Conservation (phyloP, 2,888 invertebrate genomes). For the Lycophotia porphyrea region DNA sequence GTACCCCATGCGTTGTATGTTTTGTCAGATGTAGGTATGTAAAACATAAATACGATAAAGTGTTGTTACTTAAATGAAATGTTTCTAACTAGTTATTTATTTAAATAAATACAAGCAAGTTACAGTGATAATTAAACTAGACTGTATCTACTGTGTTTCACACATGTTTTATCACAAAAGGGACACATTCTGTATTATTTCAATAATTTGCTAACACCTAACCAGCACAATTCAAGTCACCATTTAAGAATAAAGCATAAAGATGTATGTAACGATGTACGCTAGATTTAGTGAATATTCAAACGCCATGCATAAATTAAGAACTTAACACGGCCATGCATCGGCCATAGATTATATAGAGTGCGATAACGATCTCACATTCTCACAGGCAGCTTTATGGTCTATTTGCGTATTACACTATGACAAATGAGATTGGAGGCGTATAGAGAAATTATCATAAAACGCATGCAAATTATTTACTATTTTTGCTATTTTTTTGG, state of each 20-base stretch:
- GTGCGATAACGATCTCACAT: conserved; percentile 52
- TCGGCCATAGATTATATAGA: conserved; percentile 58
- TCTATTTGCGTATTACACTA: conserved; percentile 56
- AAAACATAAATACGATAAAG: not conserved
- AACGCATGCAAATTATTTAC: conserved; percentile 40
- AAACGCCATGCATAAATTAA: conserved; percentile 59
- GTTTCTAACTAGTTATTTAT: conserved; percentile 18
- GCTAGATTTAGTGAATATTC: conserved; percentile 49
- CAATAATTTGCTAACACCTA: conserved; percentile 19
- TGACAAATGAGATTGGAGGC: conserved; percentile 50
- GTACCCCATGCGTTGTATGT: not conserved
- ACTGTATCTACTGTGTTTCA: not conserved
- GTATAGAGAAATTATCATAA: conserved; percentile 32
- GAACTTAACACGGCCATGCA: conserved; percentile 46
- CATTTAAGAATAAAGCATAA: conserved; percentile 17
- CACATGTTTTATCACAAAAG: not conserved
- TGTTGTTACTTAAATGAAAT: not conserved
- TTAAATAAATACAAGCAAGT: conserved; percentile 9
- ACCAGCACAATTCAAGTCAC: not conserved
- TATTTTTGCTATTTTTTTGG: conserved; percentile 33
- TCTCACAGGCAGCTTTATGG: conserved; percentile 51
- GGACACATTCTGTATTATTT: conserved; percentile 9
- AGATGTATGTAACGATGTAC: not conserved
- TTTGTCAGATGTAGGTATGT: not conserved
- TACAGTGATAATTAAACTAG: conserved; percentile 3